A percentile compares a stretch with the other conserved stretches of the same genome.
These are phyloP conservation scores for Bovichtus variegatus DNA, from an alignment of 2,797 vertebrate species.

Conservation along the genomic window DNA sequence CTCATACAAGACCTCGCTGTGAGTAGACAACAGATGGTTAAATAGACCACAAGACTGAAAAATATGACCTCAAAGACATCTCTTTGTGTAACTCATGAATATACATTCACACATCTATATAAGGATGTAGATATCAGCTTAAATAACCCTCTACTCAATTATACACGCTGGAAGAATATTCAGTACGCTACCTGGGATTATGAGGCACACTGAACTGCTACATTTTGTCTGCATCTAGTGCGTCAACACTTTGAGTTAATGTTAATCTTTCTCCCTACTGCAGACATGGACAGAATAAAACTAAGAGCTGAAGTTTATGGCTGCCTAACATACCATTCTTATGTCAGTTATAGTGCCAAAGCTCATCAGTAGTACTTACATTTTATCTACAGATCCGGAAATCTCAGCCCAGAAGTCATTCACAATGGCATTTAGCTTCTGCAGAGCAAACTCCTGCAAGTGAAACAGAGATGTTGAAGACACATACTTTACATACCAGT, in stretches of 20 bases:
- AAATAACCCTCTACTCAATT: not conserved
- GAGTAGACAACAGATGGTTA: slow-evolving; percentile 29
- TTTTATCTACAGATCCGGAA: slow-evolving; percentile 99
- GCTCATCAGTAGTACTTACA: slow-evolving; percentile 86
- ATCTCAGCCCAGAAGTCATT: slow-evolving; percentile 99
- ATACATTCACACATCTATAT: not conserved
- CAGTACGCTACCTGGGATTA: no score
- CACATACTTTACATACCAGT: not conserved
- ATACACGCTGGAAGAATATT: not conserved
- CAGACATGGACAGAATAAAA: not conserved
- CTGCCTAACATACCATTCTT: not conserved
- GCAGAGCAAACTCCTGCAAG: slow-evolving; percentile 96
- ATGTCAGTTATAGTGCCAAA: not conserved
- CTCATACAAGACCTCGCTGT: slow-evolving; percentile 97
- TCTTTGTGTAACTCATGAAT: not conserved
- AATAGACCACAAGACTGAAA: not conserved
- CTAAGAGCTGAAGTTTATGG: not conserved
- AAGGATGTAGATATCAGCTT: not conserved
- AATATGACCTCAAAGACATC: not conserved
- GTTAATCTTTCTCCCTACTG: not conserved
- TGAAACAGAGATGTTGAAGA: slow-evolving; percentile 34
- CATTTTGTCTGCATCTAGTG: not conserved
- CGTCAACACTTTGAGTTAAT: not conserved
- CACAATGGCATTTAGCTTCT: slow-evolving; percentile 96
- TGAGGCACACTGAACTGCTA: not conserved